A percentile compares a stretch with the other conserved stretches of the same genome.
Evolutionary conservation across 2,888 invertebrate species (phyloP).

Genomic region (Gandaritis pyraliata): DNA sequence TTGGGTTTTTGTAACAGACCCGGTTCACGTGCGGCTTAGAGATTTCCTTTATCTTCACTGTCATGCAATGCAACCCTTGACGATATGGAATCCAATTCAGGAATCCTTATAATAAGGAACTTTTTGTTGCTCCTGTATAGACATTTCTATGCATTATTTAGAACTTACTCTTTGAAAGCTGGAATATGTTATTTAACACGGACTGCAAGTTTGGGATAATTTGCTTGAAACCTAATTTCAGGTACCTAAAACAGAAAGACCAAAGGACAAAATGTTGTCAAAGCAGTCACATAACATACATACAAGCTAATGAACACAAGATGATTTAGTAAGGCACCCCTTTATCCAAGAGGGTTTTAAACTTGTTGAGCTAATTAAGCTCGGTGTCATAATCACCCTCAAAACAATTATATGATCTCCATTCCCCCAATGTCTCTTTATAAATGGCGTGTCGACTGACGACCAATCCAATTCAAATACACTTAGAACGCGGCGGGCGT

Average conservation of each 20-base stretch:
- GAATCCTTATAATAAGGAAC: constrained; percentile 4
- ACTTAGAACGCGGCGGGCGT: constrained; percentile 46
- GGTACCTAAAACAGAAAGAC: background rate
- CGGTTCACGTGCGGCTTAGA: constrained; percentile 33
- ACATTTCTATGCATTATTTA: constrained; percentile 7
- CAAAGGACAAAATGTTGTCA: constrained; percentile 43
- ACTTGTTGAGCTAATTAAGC: constrained; percentile 79
- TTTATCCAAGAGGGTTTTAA: constrained; percentile 63
- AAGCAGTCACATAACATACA: constrained; percentile 42
- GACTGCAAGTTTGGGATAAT: background rate
- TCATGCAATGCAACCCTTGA: constrained; percentile 4
- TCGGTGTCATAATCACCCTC: constrained; percentile 71
- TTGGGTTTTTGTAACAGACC: constrained; percentile 32
- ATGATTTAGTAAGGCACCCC: constrained; percentile 55
- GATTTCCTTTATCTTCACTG: constrained; percentile 3
- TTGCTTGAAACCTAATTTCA: no score
- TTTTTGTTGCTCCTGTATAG: background rate
- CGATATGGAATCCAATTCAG: constrained; percentile 6
- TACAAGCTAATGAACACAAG: constrained; percentile 42
- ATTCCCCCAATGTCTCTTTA: constrained; percentile 65
- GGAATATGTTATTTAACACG: background rate
- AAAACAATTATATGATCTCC: constrained; percentile 75
- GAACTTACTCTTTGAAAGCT: background rate
- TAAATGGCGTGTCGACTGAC: constrained; percentile 66
- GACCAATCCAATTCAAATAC: constrained; percentile 56